phyloP scores from a whole-genome alignment of 23 tunicate species.

The Clavelina lepadiformis region DNA sequence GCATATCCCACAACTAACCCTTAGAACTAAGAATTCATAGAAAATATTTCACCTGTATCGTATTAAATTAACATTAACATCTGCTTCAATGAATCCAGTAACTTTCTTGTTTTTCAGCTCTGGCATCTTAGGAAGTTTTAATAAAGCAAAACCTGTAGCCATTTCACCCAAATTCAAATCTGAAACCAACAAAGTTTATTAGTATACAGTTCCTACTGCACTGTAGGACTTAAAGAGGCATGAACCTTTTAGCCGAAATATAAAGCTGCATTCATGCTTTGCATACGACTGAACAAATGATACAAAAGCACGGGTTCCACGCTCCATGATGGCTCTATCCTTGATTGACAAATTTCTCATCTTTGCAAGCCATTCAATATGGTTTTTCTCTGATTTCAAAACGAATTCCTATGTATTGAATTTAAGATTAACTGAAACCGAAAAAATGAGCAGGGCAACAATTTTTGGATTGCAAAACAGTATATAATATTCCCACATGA shows the following conservation, averaged over 20 bases:
- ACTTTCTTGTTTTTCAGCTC: slow-evolving; percentile 62
- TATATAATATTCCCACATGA: not conserved
- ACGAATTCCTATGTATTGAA: not conserved
- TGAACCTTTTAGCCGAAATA: slow-evolving; percentile 94
- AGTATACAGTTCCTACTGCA: no score
- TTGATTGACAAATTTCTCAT: slow-evolving; percentile 37
- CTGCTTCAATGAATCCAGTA: slow-evolving; percentile 36
- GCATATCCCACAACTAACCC: no score
- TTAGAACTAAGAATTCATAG: not conserved
- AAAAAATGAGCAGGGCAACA: no score
- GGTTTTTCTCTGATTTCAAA: not conserved
- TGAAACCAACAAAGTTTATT: no score
- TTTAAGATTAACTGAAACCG: not conserved
- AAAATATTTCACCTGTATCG: slow-evolving; percentile 49
- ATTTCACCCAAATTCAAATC: slow-evolving; percentile 80
- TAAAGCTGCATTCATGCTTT: slow-evolving; percentile 86
- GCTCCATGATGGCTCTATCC: slow-evolving; percentile 84
- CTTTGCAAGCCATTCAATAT: slow-evolving; percentile 30
- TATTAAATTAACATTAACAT: slow-evolving; percentile 38
- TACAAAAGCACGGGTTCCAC: slow-evolving; percentile 79
- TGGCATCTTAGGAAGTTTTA: slow-evolving; percentile 89
- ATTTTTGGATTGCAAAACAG: not conserved
- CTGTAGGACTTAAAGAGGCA: no score
- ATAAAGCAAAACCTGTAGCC: slow-evolving; percentile 84
- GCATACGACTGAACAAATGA: slow-evolving; percentile 85